Evolutionary conservation across 2,888 invertebrate genomes (phyloP), one percentile per base, ranked within the genome.

Genomic region (Stictocephala bisonia): DNA sequence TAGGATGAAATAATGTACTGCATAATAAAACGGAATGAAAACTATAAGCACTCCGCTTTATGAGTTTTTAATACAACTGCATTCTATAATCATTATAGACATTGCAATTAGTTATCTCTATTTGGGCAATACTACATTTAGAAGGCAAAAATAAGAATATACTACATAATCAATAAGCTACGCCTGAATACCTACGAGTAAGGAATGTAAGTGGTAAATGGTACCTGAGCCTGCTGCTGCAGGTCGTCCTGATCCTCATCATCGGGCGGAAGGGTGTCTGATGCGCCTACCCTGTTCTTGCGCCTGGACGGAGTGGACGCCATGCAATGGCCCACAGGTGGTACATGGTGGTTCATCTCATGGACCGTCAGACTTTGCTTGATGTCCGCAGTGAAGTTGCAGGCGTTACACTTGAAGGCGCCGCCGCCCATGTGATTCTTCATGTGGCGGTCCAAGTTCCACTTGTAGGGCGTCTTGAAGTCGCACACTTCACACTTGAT

Each of bases 361-460:
- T 95, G 95, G 75, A 95, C 94, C 15, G 95, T 95, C 82, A 96
- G 85, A 83, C 94, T 95, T 83, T 96, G 95, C 83, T 95, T 93
- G 83, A 95, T 95, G 82, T 95, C 94, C 35, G 95, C 94, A 11
- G 94, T 93, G 84, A 96, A 96, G 84, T 94, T 94, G 84, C 96
- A 96, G 79, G 93, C 91, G 48, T 91, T 90, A 84, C 96, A 96
- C 81, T 91, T 90, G 84, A 93, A 94, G 76, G 91, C 90, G n/a
- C 94, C 95, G 71, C 87, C 90, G 2, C 94, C 94, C 76, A 91
- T 93, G 85, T 96, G 96, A 83, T 95, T 95, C 84, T 94, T 93
- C 88, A 94, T 93, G 83, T 97, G 97, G 6, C 97, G 89, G 83
- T 97, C 97, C 84, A 95, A 87, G 85, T 97, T 97, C 93, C 96